These are phyloP conservation scores for Phoebastria nigripes DNA, from an alignment of 2,797 vertebrate species.

Conservation along the genomic window DNA sequence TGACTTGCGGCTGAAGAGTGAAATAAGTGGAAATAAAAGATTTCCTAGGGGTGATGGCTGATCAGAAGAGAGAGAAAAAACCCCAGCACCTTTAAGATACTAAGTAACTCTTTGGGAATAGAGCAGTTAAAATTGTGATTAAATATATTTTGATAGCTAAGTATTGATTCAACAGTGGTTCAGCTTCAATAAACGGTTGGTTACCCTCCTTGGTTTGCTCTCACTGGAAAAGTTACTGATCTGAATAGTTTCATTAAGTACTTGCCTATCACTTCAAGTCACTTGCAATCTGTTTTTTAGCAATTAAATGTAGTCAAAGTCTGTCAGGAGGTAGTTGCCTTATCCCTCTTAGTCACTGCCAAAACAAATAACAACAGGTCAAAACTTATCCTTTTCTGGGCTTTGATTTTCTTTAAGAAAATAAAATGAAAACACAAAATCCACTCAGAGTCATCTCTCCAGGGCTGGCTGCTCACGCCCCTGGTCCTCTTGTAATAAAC, in stretches of 20 bases:
- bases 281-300: background rate
- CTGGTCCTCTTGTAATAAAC: background rate
- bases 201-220: background rate
- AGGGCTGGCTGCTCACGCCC: background rate
- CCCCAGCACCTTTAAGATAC: background rate
- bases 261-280: background rate
- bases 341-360: slow-evolving; percentile 6
- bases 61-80: background rate
- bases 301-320: slow-evolving; percentile 2
- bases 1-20: background rate
- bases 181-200: background rate
- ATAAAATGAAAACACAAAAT: background rate
- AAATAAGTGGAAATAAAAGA: slow-evolving; percentile 1
- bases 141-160: background rate
- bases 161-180: background rate
- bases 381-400: background rate
- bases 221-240: background rate
- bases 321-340: background rate
- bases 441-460: background rate
- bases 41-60: background rate
- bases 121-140: background rate
- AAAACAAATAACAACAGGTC: slow-evolving; percentile 15
- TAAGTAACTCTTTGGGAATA: background rate
- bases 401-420: slow-evolving; percentile 12
- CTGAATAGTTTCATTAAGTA: background rate